Base-by-base conservation (phyloP, 1,140 invertebrate genomes). In the Arctopsyche grandis region DNA sequence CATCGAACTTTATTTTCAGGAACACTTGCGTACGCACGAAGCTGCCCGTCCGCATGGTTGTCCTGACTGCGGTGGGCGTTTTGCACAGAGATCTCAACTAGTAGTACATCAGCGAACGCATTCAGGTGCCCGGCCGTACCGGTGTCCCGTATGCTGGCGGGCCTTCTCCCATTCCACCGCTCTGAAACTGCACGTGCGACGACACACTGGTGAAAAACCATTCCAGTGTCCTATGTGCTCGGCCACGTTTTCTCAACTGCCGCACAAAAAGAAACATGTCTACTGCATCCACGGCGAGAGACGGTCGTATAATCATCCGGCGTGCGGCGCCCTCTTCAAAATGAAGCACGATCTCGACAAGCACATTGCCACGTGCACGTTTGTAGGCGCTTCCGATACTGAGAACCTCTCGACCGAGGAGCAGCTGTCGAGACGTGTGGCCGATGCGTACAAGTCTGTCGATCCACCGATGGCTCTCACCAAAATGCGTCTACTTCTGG, bases 81-180 rank as follows among this genome's bases (percentile, higher is more conserved):
- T 99, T 83, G 96, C 95, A 0, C 97, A 99, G 85, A 95, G 96
- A 56, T 97, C 96, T 0, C 97, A 98, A 84, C 89, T 99, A 69
- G 98, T 96, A 73, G 94, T 98, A 0, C 98, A 99, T 84, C 95
- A 96, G 89, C 90, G 97, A 38, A 97, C 96, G 7, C 97, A 99
- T 83, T 94, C 93, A 0, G 95, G 95, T 0, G 94, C 94, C 81
- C 90, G 93, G 52, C 95, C 95, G 0, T 97, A 95, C 84, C 89
- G 93, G 12, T 96, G 95, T 63, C 83, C 89, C 81, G 92, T 96
- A 52, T 96, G 94, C 84, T 92, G 93, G 88, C 92, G 94, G 82
- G 93, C 93, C 0, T 96, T 95, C 84, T 92, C 94, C 3, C 94
- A 96, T 85, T 95, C 94, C 0, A 95, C 93, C n/a, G 94, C 94